Base-by-base conservation (phyloP, 1,140 invertebrate species). In the Neodiprion pinetum region DNA sequence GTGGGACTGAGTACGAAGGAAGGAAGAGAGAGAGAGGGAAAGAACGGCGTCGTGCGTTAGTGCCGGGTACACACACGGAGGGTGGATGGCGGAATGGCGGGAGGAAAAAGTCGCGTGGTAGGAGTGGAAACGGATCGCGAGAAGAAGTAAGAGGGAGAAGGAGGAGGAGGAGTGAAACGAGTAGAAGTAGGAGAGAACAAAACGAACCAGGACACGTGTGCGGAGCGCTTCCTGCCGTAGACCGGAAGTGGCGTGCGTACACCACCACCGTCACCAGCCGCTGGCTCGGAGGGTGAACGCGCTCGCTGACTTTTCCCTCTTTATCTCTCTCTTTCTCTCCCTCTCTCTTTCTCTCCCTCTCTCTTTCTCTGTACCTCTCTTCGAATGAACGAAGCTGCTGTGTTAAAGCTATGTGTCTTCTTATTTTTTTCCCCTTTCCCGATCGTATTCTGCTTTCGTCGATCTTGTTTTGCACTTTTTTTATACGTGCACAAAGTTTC, bases 131-230 rank as follows among this genome's bases (percentile, higher is more conserved):
- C 28, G 28, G 28, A 40, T 40, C 28, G 28, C 28, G 28, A n/a
- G 53, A n/a, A 40, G 28, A 40, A 40, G 28, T 40, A 40, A 40
- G 28, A 40, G 28, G 28, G 28, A 40, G 28, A 5, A 40, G 28
- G 28, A 40, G 28, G 28, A 40, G 28, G 28, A 40, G 28, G 5
- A 40, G 28, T 40, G 28, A 40, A 40, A 5, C 28, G 28, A 40
- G 53, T 12, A 17, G 9, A 17, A 8, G 53, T 12, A 61, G 53
- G 53, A 9, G n/a, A 61, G 53, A 61, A 61, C 53, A 61, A 61
- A 5, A 61, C 53, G n/a, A 61, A 61, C 53, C 53, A 61, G 53
- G 53, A 61, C 53, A 61, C 53, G 53, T 61, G 53, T 61, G 53
- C 53, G 53, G 11, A 12, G 53, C 53, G 53, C 53, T 61, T 61